These are phyloP conservation scores for Trachops cirrhosus DNA, from an alignment of 2,797 vertebrate genomes.

Conservation along the genomic window DNA sequence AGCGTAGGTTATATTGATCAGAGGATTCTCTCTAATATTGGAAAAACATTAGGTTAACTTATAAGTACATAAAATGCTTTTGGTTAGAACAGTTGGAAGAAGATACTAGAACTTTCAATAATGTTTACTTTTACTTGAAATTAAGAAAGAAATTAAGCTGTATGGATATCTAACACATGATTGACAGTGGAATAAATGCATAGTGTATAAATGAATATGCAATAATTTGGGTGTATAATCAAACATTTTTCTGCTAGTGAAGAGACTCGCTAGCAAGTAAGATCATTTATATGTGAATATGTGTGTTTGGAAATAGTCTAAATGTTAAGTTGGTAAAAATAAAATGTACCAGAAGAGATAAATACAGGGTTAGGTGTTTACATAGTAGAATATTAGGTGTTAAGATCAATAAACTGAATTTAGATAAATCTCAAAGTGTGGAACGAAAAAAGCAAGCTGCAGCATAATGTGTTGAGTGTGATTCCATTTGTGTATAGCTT, in stretches of 20 bases:
- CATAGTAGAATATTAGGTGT: constrained; percentile 1
- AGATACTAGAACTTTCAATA: not conserved
- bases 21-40: not conserved
- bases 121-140: not conserved
- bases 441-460: not conserved
- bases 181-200: not conserved
- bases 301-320: constrained; percentile 2
- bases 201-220: not conserved
- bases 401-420: constrained; percentile 19
- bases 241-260: not conserved
- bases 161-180: not conserved
- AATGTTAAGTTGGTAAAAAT: not conserved
- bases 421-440: constrained; percentile 29
- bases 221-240: not conserved
- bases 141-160: constrained; percentile 2
- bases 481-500: not conserved
- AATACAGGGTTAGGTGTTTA: constrained; percentile 1
- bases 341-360: not conserved
- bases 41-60: not conserved
- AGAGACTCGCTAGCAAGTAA: not conserved
- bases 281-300: not conserved
- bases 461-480: not conserved
- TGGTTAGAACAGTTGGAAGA: not conserved
- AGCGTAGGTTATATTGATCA: not conserved
- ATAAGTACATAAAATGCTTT: not conserved